Conservation (phyloP, 2,888 invertebrate genomes). For the Microctonus hyperodae region DNA sequence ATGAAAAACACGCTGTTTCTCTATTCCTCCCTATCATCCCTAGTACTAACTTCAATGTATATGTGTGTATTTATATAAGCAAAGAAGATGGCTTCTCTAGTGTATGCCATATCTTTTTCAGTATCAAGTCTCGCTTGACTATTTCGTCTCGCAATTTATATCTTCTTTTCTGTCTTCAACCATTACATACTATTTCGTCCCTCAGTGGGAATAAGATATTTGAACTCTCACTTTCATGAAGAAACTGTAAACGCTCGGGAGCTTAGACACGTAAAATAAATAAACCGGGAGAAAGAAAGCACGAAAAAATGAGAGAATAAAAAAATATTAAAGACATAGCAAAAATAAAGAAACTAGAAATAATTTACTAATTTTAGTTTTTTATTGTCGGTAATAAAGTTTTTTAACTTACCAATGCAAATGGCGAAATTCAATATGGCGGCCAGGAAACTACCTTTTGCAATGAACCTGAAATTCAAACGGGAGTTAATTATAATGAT, state of each 20-base stretch:
- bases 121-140: not conserved
- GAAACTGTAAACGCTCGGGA: not conserved
- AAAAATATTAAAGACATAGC: not conserved
- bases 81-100: not conserved
- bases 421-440: conserved; percentile 49
- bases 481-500: conserved; percentile 3
- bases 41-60: not conserved
- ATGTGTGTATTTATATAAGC: not conserved
- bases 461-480: conserved; percentile 44
- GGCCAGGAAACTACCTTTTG: conserved; percentile 43
- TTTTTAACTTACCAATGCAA: conserved; percentile 49
- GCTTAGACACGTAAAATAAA: not conserved
- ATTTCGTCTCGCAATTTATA: not conserved
- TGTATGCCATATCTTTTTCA: not conserved
- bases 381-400: not conserved
- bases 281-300: not conserved
- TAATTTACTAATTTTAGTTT: too few relatives aligned
- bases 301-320: conserved; percentile 3
- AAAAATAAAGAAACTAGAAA: not conserved
- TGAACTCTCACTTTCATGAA: not conserved
- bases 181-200: not conserved
- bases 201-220: not conserved
- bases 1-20: conserved; percentile 1
- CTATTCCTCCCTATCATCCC: not conserved
- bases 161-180: not conserved